Evolutionary conservation across 2,797 vertebrate genomes (phyloP).

Genomic region (Epinephelus malabaricus): DNA sequence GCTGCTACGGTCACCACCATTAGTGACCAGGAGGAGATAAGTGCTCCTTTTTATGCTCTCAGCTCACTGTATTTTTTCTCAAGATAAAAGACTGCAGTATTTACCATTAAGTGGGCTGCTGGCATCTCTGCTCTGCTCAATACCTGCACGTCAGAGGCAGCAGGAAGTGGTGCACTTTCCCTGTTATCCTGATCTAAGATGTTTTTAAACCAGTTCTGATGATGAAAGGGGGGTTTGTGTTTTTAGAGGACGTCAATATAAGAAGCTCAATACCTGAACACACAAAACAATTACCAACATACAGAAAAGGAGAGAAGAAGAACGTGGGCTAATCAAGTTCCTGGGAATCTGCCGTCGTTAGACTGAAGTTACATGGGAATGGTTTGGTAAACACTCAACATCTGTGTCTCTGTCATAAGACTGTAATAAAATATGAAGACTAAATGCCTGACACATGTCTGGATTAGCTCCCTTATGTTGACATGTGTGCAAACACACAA

Average conservation of each 20-base stretch:
- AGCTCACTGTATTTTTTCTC: conserved; percentile 29
- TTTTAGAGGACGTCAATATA: conserved; percentile 46
- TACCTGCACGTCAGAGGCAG: conserved; percentile 47
- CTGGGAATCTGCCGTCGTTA: neutral
- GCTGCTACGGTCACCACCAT: conserved; percentile 61
- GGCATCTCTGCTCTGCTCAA: conserved; percentile 58
- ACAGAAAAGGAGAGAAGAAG: neutral
- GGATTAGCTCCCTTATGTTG: neutral
- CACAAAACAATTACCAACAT: neutral
- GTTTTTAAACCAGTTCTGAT: conserved; percentile 55
- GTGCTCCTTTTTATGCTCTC: conserved; percentile 61
- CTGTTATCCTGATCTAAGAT: conserved; percentile 57
- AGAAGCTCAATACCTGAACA: conserved; percentile 24
- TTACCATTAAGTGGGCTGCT: conserved; percentile 70
- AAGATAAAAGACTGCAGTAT: conserved; percentile 71
- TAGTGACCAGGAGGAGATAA: conserved; percentile 71
- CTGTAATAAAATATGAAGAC: neutral
- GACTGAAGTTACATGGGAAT: neutral
- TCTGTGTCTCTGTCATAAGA: neutral
- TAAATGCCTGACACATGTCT: neutral
- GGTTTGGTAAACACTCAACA: neutral
- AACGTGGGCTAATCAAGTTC: too few relatives aligned
- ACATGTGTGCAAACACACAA: conserved; percentile 1
- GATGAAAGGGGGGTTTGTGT: conserved; percentile 44
- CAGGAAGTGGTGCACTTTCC: conserved; percentile 53